Evolutionary conservation across 1,140 invertebrate genomes (phyloP).

Genomic region (Odontomachus brunneus): DNA sequence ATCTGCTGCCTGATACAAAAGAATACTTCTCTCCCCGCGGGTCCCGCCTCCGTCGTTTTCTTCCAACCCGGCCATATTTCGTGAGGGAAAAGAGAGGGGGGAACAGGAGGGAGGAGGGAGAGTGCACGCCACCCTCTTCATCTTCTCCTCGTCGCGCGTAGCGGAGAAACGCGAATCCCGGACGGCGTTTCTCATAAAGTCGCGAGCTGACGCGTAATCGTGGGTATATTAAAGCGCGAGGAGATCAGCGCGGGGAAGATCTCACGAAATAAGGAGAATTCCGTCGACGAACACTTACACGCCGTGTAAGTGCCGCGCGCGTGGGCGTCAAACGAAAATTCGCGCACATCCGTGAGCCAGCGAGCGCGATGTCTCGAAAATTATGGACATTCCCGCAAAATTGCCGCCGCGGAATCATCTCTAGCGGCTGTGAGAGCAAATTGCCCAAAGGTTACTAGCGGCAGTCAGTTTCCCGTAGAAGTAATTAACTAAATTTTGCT

Average conservation of each 20-base stretch:
- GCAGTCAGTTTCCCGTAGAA: not conserved
- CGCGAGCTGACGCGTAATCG: constrained; percentile 71
- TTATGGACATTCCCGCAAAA: constrained; percentile 6
- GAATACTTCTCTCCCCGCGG: constrained; percentile 34
- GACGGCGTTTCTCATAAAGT: constrained; percentile 69
- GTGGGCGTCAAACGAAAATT: constrained; percentile 23
- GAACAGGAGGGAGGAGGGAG: not conserved
- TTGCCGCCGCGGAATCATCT: not conserved
- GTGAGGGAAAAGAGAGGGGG: not conserved
- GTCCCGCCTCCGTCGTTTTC: not conserved
- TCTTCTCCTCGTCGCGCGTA: constrained; percentile 33
- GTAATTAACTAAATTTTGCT: no score
- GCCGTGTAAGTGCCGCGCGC: not conserved
- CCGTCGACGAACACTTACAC: constrained; percentile 36
- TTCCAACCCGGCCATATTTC: not conserved
- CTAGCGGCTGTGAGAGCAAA: not conserved
- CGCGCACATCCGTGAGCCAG: not conserved
- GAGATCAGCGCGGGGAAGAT: constrained; percentile 62
- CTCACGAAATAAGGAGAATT: constrained; percentile 65
- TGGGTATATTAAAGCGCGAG: constrained; percentile 70
- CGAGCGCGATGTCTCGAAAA: constrained; percentile 23
- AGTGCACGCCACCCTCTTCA: constrained; percentile 17
- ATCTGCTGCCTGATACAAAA: constrained; percentile 61
- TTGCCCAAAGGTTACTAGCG: not conserved
- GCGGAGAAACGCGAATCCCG: constrained; percentile 33